These are phyloP conservation scores for Pseudotriccus pelzelni DNA, from an alignment of 2,797 vertebrate genomes.

Conservation along the genomic window DNA sequence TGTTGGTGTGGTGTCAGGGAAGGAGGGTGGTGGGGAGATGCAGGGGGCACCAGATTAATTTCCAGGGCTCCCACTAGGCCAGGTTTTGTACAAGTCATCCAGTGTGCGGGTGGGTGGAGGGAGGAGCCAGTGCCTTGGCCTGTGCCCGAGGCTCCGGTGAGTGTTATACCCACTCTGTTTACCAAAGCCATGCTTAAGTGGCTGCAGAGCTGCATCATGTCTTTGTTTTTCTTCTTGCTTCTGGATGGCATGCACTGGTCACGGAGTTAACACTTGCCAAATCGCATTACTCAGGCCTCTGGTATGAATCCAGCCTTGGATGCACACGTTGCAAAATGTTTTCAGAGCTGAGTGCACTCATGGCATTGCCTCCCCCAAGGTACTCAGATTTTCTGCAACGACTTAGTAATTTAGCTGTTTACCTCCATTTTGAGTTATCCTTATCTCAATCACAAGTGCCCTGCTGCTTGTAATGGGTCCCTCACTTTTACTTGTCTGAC, in stretches of 20 bases:
- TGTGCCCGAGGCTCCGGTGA: constrained; percentile 8
- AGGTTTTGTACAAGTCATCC: constrained; percentile 9
- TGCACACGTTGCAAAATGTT: neutral
- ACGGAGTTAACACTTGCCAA: constrained; percentile 17
- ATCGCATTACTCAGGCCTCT: neutral
- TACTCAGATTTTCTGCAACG: neutral
- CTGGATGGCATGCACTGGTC: neutral
- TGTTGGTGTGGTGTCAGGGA: neutral
- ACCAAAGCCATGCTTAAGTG: neutral
- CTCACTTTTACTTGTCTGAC: constrained; percentile 7
- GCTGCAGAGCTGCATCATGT: constrained; percentile 18
- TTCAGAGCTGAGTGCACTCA: neutral
- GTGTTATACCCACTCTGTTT: constrained; percentile 36
- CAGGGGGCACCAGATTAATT: neutral
- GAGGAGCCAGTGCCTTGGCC: constrained; percentile 20
- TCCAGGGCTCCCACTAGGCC: neutral
- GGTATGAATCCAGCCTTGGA: constrained; percentile 10
- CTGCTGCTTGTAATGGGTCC: neutral
- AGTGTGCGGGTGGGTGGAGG: constrained; percentile 45
- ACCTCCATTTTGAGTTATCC: neutral
- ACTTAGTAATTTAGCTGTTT: neutral
- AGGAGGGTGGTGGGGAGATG: neutral
- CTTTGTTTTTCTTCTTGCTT: constrained; percentile 44
- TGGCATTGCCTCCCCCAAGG: neutral
- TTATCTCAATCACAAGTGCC: neutral